These are phyloP conservation scores for Cremastinae sp. DNA, from an alignment of 2,888 invertebrate genomes.

Conservation along the genomic window DNA sequence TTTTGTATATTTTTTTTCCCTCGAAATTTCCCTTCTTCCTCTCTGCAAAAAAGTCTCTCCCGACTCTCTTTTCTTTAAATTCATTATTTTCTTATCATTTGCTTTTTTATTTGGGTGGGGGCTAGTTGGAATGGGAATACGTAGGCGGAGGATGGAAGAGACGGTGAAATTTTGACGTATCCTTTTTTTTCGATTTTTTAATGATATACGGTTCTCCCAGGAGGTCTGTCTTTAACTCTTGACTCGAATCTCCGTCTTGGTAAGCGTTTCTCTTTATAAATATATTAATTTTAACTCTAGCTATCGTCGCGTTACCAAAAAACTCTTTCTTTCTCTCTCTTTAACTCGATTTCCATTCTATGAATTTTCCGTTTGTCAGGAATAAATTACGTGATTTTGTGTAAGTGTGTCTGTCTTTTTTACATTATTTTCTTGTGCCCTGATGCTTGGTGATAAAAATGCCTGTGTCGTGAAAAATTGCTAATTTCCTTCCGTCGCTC, in stretches of 20 bases:
- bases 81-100: slow-evolving; percentile 13
- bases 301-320: slow-evolving; percentile 68
- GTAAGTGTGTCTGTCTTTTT: slow-evolving; percentile 20
- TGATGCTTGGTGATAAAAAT: slow-evolving; percentile 27
- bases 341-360: slow-evolving; percentile 32
- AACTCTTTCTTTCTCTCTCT: slow-evolving; percentile 38
- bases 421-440: slow-evolving; percentile 9
- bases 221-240: slow-evolving; percentile 36
- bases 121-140: slow-evolving; percentile 52
- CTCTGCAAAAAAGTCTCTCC: slow-evolving; percentile 36
- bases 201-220: slow-evolving; percentile 18
- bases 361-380: not conserved
- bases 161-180: slow-evolving; percentile 49
- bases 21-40: slow-evolving; percentile 47
- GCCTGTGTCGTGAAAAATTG: slow-evolving; percentile 13
- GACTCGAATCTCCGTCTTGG: slow-evolving; percentile 42
- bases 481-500: slow-evolving; percentile 10
- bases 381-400: slow-evolving; percentile 13
- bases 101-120: slow-evolving; percentile 50
- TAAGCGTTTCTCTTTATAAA: slow-evolving; percentile 62
- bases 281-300: slow-evolving; percentile 77
- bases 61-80: slow-evolving; percentile 26
- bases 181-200: slow-evolving; percentile 29
- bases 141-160: slow-evolving; percentile 61
- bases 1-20: slow-evolving; percentile 62